These are phyloP conservation scores for Chironomus tepperi DNA, from an alignment of 1,140 invertebrate species.

Conservation along the genomic window DNA sequence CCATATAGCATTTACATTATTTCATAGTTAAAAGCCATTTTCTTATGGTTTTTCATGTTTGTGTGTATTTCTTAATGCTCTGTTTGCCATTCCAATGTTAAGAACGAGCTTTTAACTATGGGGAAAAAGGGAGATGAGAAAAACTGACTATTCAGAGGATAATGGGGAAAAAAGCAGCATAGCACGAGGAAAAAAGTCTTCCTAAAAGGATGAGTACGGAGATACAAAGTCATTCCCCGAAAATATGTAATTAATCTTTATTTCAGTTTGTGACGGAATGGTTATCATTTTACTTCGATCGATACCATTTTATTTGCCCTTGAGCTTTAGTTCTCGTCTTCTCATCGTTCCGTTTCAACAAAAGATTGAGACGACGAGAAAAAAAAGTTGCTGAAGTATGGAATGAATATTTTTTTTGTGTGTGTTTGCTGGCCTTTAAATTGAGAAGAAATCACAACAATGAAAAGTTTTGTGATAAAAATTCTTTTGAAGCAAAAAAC, in stretches of 20 bases:
- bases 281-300: slow-evolving; percentile 13
- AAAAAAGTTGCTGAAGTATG: too few relatives aligned
- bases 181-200: background rate
- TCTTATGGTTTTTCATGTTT: background rate
- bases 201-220: background rate
- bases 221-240: background rate
- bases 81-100: too few relatives aligned
- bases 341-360: too few relatives aligned
- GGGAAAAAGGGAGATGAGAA: too few relatives aligned
- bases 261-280: slow-evolving; percentile 7
- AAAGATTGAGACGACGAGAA: too few relatives aligned
- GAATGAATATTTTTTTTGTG: background rate
- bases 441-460: background rate
- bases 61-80: background rate
- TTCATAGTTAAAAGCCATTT: background rate
- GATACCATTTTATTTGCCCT: background rate
- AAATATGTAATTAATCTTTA: slow-evolving; percentile 12
- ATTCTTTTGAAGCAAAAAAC: background rate
- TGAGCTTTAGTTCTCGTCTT: background rate
- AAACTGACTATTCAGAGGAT: too few relatives aligned
- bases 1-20: background rate
- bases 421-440: background rate
- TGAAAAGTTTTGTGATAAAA: slow-evolving; percentile 8
- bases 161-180: background rate
- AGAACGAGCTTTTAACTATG: too few relatives aligned